Evolutionary conservation across 23 tunicate genomes (phyloP), one percentile per base, ranked within the genome.

Genomic region (Botrylloides violaceus): DNA sequence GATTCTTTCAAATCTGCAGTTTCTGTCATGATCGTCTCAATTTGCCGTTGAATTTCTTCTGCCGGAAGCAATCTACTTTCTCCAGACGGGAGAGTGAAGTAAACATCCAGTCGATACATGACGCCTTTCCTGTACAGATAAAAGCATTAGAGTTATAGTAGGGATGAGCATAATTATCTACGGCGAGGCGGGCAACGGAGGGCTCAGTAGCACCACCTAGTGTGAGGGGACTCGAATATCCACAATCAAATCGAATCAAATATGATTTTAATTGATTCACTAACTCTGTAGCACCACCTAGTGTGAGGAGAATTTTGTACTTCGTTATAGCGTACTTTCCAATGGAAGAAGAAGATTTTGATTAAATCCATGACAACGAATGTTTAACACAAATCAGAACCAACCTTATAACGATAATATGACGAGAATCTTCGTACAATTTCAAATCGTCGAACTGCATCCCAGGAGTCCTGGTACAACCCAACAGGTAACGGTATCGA

Each of bases 381-480:
- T n/a, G n/a, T n/a, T n/a, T n/a, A n/a, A n/a, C n/a, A n/a, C n/a
- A n/a, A n/a, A n/a, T n/a, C n/a, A n/a, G n/a, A n/a, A 63, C 70
- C 4, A 32, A 90, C 97, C 97, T 78, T 3, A 90, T 49, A 0
- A 90, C 82, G 58, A 90, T 75, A 43, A 90, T 90, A 36, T 90
- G 97, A 33, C 78, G 79, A 0, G 85, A 59, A 27, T 76, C 81
- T 49, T 83, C 92, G 61, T 83, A 90, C 18, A 81, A 72, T 66
- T 90, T 90, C 53, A 83, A 34, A n/a, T 83, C 82, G 62, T 90
- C 97, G 78, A 90, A 72, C 9, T 35, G 68, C 4, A 32, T 28
- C 1, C 97, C 97, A 20, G 97, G 97, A 3, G 79, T 64, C 75
- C 97, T 59, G 63, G 89, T 90, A 20, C 83, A 78, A 0, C 84